phyloP scores from a whole-genome alignment of 1,140 invertebrate species.

The Palaemon carinicauda region DNA sequence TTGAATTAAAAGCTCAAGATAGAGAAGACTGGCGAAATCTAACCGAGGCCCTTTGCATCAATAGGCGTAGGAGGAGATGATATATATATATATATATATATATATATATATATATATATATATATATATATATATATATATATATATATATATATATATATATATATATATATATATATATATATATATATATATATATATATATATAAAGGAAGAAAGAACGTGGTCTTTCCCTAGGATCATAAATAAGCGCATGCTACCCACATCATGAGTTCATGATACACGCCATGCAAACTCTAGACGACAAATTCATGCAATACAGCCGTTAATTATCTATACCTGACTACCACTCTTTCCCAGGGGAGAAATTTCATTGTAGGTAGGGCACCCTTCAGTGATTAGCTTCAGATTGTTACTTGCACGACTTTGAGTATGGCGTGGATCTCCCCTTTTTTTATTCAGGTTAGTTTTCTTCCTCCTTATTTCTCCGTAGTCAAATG shows the following conservation, averaged over 20 bases:
- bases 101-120: not conserved
- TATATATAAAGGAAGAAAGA: not conserved
- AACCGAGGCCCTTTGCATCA: too few species aligned
- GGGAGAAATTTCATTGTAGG: not conserved
- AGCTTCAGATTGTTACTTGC: not conserved
- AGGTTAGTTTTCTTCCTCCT: too few species aligned
- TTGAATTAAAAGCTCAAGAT: too few species aligned
- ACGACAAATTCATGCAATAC: conserved; percentile 8
- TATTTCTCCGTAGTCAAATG: too few species aligned
- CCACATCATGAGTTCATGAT: too few species aligned
- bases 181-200: not conserved
- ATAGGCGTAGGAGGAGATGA: too few species aligned
- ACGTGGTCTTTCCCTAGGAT: not conserved
- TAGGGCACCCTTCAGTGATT: conserved; percentile 5
- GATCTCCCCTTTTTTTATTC: too few species aligned
- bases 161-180: not conserved
- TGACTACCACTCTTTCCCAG: not conserved
- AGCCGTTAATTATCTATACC: not conserved
- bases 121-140: not conserved
- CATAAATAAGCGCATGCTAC: not conserved
- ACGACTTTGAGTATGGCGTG: too few species aligned
- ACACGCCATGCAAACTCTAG: not conserved
- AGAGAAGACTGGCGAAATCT: too few species aligned
- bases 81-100: not conserved
- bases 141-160: not conserved